Evolutionary conservation across 2,113 vertebrate species (phyloP).

Genomic region (Paratilapia polleni): DNA sequence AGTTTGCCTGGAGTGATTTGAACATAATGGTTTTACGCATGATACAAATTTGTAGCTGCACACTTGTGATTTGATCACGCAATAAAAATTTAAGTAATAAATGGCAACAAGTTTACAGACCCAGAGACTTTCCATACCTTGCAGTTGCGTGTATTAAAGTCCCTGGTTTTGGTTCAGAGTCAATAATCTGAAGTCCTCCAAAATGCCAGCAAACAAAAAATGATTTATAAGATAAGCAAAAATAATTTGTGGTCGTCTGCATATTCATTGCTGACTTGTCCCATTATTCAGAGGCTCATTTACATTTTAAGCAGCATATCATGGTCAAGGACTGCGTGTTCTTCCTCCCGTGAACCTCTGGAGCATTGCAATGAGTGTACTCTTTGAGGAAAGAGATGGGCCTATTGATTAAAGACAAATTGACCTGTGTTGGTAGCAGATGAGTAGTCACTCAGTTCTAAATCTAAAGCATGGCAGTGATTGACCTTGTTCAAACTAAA

Average conservation of each 20-base stretch:
- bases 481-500: conserved; percentile 61
- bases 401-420: conserved; percentile 63
- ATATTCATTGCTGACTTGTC: conserved; percentile 74
- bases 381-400: conserved; percentile 59
- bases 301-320: conserved; percentile 74
- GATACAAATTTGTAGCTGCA: neutral
- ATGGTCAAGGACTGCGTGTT: conserved; percentile 77
- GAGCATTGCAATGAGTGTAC: conserved; percentile 73
- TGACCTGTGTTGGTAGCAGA: conserved; percentile 58
- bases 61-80: neutral
- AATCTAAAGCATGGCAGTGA: conserved; percentile 37
- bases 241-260: conserved; percentile 64
- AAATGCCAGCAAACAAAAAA: conserved; percentile 58
- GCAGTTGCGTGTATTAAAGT: neutral
- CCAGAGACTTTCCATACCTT: neutral
- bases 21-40: neutral
- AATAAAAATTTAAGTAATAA: neutral
- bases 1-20: neutral
- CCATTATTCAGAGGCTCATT: conserved; percentile 70
- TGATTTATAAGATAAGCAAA: conserved; percentile 67
- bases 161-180: conserved; percentile 15
- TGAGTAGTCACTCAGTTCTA: conserved; percentile 27
- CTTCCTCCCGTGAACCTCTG: conserved; percentile 51
- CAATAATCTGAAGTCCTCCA: conserved; percentile 31
- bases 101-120: conserved; percentile 7